Base-by-base conservation (phyloP, 2,797 vertebrate species). In the Toxotes lorentzi region DNA sequence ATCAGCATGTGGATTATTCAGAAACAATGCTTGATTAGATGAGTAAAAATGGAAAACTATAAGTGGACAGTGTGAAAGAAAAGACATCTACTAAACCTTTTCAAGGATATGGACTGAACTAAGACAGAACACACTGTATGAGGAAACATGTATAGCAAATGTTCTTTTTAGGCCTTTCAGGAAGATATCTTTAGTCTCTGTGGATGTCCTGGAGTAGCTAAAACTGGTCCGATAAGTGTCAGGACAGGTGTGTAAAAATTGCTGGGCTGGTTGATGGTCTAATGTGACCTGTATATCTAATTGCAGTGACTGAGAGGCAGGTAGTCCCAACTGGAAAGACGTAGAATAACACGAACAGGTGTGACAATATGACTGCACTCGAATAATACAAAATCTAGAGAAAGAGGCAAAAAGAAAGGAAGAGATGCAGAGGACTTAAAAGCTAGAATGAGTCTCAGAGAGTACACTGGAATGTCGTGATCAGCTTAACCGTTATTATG, bases 331-430 rank as follows among this genome's bases (percentile, higher is more conserved):
- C 66, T 69, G 70, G 45, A 81, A 62, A 60, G 47, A 58, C 70
- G 69, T 17, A 57, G 40, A 78, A 67, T 56, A 61, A 40, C 45
- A 73, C 47, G 24, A 70, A 78, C 68, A 47, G 12, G 47, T 66
- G 61, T 30, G 27, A 30, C 60, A 58, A 64, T 73, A 11, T 19
- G 40, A 74, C 63, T 74, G 81, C 35, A 73, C 76, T 62, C 43
- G 40, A 75, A 81, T n/a, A 48, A 64, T 32, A 77, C 45, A 75
- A 62, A 78, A 40, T 83, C 70, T 84, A 68, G 38, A 66, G 51
- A 68, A 56, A 77, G 69, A 45, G n/a, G 65, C 47, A 53, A 76
- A 81, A 78, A 79, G 64, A 76, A 47, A 65, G n/a, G 41, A 77
- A 69, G 56, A 69, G 65, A 34, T 68, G 51, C 48, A 70, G 65